phyloP scores from a whole-genome alignment of 2,888 invertebrate species.

The Lycaena phlaeas region DNA sequence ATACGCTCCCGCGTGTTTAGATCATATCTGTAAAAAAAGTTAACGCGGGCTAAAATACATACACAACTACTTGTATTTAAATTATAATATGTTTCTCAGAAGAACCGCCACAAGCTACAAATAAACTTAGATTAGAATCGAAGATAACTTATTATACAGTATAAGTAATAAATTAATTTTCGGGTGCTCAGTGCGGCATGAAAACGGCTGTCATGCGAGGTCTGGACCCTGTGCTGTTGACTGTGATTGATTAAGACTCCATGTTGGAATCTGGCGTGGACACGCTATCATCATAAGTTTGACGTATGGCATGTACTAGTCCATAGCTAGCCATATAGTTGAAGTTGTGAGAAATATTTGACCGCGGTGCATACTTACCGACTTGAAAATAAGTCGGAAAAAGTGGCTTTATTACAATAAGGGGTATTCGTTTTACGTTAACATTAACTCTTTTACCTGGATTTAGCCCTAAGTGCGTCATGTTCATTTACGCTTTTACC shows the following conservation, averaged over 20 bases:
- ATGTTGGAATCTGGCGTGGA: not conserved
- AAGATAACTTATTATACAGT: not conserved
- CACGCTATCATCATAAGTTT: not conserved
- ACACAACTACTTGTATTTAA: too few relatives aligned
- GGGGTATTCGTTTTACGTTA: too few relatives aligned
- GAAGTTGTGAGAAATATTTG: not conserved
- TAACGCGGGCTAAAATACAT: too few relatives aligned
- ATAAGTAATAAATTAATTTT: not conserved
- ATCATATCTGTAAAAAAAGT: too few relatives aligned
- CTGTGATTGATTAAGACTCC: slow-evolving; percentile 11
- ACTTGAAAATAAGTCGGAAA: too few relatives aligned
- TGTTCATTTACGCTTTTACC: too few relatives aligned
- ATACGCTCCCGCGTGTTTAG: too few relatives aligned
- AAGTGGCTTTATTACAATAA: too few relatives aligned
- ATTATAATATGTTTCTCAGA: too few relatives aligned
- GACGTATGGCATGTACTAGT: not conserved
- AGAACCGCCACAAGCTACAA: not conserved
- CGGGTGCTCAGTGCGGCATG: slow-evolving; percentile 22
- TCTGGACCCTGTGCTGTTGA: slow-evolving; percentile 25
- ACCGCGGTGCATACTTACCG: too few relatives aligned
- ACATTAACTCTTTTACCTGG: too few relatives aligned
- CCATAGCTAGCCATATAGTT: not conserved
- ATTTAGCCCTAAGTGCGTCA: too few relatives aligned
- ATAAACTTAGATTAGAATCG: not conserved
- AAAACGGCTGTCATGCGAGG: slow-evolving; percentile 29